Evolutionary conservation across 2,888 invertebrate genomes (phyloP), one percentile per base, ranked within the genome.

Genomic region (Latrodectus elegans): DNA sequence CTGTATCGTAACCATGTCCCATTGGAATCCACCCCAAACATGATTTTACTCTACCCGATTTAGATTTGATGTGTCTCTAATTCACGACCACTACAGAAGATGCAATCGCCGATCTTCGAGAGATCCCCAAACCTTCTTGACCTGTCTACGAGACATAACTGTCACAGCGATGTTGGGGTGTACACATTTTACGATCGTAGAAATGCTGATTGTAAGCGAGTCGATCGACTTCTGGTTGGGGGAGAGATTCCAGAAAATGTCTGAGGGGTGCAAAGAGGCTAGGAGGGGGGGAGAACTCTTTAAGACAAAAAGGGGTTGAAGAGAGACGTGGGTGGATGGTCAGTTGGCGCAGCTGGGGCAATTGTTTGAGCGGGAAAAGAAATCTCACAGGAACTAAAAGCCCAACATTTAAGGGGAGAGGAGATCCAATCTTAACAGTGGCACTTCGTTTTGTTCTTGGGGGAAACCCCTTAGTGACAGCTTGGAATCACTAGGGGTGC

Each of bases 301-400:
- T 86, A 70, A 86, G 80, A 80, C 75, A 75, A 86, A 86, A 75
- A 64, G 22, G 64, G 64, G 14, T 26, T 12, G 14, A 60, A 14
- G 67, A 51, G 65, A 51, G 67, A 52, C 52, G 70, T 51, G 76
- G 52, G 74, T 68, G 68, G 75, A 68, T 80, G 85, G 85, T 86
- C 85, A 86, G 72, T 86, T 71, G 85, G 22, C 85, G 85, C 85
- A 86, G 85, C 85, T 86, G 85, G 51, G 75, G 80, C 72, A 72
- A 84, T 73, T 72, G 78, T 68, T 55, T 67, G 68, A 49, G 15
- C 8, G 65, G 49, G 68, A 68, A 38, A 71, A 80, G 80, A 86
- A 80, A 80, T 86, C 85, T 86, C 80, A 38, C 67, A 76, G 75
- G 80, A 76, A 86, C 74, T 80, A 80, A 86, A 86, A 80, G 65